phyloP scores from a whole-genome alignment of 2,797 vertebrate genomes.

The Zalophus californianus region DNA sequence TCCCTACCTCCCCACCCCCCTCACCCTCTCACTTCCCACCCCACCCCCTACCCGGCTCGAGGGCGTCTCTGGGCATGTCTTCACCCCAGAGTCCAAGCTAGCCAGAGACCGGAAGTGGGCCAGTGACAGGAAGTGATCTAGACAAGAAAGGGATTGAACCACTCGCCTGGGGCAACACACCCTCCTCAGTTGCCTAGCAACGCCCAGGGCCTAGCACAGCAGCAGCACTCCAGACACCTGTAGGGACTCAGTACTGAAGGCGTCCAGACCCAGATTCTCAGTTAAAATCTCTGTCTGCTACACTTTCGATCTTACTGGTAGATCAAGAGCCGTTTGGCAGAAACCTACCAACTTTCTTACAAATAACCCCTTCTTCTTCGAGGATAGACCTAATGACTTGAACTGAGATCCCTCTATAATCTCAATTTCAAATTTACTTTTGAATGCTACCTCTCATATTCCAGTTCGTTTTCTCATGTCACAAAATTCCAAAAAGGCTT shows the following conservation, averaged over 20 bases:
- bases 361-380: neutral
- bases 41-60: neutral
- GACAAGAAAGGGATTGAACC: rapidly evolving
- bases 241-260: neutral
- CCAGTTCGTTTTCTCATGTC: neutral
- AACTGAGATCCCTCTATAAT: neutral
- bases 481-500: constrained; percentile 12
- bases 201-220: rapidly evolving
- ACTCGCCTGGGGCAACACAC: too few species aligned
- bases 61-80: rapidly evolving
- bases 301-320: neutral
- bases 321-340: neutral
- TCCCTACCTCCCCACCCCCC: neutral
- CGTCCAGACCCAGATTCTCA: neutral
- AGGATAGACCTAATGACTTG: neutral
- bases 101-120: neutral
- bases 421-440: neutral
- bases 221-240: neutral
- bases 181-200: neutral
- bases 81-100: neutral
- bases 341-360: neutral
- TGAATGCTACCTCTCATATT: neutral
- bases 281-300: neutral
- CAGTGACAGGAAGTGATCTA: neutral
- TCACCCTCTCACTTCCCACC: neutral